Conservation (phyloP, 2,888 invertebrate species). For the Pandemis heparana region DNA sequence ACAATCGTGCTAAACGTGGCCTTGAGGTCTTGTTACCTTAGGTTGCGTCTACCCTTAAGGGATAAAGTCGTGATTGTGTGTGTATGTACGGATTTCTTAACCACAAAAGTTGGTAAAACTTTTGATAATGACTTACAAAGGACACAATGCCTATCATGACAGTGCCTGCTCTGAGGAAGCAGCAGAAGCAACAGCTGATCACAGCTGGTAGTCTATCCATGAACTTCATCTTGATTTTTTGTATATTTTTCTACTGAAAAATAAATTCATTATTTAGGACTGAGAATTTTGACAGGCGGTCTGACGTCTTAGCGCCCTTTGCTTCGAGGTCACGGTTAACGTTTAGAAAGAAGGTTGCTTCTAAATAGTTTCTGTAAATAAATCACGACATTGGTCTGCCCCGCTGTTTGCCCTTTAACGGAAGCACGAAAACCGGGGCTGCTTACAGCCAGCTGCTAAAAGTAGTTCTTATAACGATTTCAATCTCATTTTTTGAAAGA, state of each 20-base stretch:
- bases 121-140: conserved; percentile 61
- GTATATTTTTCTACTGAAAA: background rate
- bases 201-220: conserved; percentile 71
- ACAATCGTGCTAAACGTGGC: too few species aligned
- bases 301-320: background rate
- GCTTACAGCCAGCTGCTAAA: background rate
- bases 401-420: background rate
- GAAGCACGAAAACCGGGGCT: background rate
- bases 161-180: conserved; percentile 71
- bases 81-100: too few species aligned
- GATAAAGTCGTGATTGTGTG: too few species aligned
- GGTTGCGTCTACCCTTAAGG: too few species aligned
- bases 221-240: conserved; percentile 54
- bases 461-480: background rate
- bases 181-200: conserved; percentile 77
- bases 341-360: background rate
- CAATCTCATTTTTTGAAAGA: too few species aligned
- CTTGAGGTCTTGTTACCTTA: too few species aligned
- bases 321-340: background rate
- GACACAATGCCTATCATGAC: conserved; percentile 68
- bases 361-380: background rate
- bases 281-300: background rate
- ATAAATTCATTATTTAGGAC: conserved; percentile 1
- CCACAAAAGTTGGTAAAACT: background rate
- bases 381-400: background rate